phyloP scores from a whole-genome alignment of 2,888 invertebrate species.

The Orchesella flavescens region DNA sequence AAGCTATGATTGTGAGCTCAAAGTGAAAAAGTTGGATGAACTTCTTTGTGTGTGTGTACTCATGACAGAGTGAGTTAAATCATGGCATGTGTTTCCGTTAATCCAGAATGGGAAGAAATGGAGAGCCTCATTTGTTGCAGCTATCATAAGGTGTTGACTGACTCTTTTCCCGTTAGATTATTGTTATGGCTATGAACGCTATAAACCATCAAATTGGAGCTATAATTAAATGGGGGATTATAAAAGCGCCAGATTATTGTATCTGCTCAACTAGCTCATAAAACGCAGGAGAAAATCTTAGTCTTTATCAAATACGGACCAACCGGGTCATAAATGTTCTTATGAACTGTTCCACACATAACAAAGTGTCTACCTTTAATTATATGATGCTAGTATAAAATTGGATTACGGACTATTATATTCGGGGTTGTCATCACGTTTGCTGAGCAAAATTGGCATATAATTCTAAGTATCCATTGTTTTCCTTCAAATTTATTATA shows the following conservation, averaged over 20 bases:
- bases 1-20: background rate
- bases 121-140: constrained; percentile 7
- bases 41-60: constrained; percentile 6
- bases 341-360: too few relatives aligned
- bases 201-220: constrained; percentile 27
- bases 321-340: too few relatives aligned
- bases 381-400: too few relatives aligned
- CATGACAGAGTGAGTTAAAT: background rate
- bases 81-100: background rate
- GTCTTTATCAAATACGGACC: too few relatives aligned
- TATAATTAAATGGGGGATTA: constrained; percentile 28
- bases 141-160: constrained; percentile 41
- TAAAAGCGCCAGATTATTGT: constrained; percentile 14
- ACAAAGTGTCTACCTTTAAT: too few relatives aligned
- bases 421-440: too few relatives aligned
- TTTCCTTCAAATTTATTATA: too few relatives aligned
- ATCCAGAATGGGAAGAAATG: background rate
- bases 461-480: too few relatives aligned
- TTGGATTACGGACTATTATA: too few relatives aligned
- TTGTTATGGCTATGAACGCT: constrained; percentile 42
- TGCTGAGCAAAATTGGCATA: too few relatives aligned
- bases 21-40: constrained; percentile 36
- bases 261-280: background rate
- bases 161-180: constrained; percentile 26
- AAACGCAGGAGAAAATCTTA: too few relatives aligned